Percentiles rank a stretch among this genome's conserved stretches.
These are phyloP conservation scores for Taenaris catops DNA, from an alignment of 2,888 invertebrate genomes.

Conservation along the genomic window DNA sequence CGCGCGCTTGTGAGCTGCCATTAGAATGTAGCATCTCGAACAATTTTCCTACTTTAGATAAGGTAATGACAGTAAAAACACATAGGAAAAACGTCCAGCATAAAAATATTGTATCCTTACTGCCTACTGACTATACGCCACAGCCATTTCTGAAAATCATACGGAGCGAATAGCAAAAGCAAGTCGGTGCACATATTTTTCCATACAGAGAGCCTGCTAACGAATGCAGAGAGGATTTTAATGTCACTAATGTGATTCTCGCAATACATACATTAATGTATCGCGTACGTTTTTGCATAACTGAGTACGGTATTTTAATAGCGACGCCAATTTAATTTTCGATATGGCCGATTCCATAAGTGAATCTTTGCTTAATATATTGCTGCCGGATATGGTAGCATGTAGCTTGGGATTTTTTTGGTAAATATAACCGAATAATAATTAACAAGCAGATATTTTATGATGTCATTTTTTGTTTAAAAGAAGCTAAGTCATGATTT, in stretches of 20 bases:
- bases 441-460: neutral
- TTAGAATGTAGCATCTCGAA: conserved; percentile 75
- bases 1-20: conserved; percentile 64
- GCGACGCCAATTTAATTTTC: conserved; percentile 19
- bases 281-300: conserved; percentile 45
- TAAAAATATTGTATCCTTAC: conserved; percentile 78
- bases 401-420: conserved; percentile 1
- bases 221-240: conserved; percentile 75
- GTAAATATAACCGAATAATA: conserved; percentile 1
- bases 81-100: conserved; percentile 67
- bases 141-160: conserved; percentile 79
- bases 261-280: conserved; percentile 61
- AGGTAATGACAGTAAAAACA: conserved; percentile 72
- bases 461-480: too few relatives aligned
- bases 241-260: conserved; percentile 69
- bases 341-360: conserved; percentile 18
- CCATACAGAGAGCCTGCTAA: conserved; percentile 64
- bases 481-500: too few relatives aligned
- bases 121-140: conserved; percentile 50
- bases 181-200: conserved; percentile 69
- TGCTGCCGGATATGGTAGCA: conserved; percentile 4
- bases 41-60: conserved; percentile 77
- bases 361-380: conserved; percentile 12
- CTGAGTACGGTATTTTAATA: conserved; percentile 32
- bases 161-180: conserved; percentile 66